Conservation (phyloP, 2,113 vertebrate species). For the Sinocyclocheilus rhinocerous region DNA sequence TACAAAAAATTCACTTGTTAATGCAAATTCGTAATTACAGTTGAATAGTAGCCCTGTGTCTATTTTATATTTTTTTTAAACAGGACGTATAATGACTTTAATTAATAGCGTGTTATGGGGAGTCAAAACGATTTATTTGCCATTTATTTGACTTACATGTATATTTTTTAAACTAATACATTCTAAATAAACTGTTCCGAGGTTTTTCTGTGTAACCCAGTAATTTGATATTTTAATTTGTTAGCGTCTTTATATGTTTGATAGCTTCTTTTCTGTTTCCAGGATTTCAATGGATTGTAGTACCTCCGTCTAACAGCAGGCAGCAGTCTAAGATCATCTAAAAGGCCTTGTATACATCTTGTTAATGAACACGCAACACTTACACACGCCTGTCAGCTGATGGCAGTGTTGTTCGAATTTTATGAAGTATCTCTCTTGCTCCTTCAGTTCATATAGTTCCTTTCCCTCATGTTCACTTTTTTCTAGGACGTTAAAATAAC, state of each 20-base stretch:
- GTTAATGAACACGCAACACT: not conserved
- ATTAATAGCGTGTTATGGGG: not conserved
- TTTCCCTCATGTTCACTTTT: not conserved
- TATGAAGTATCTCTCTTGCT: not conserved
- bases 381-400: not conserved
- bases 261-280: not conserved
- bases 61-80: not conserved
- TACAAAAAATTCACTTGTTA: too few relatives aligned
- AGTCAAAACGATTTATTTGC: not conserved
- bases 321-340: conserved; percentile 13
- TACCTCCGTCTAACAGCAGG: conserved; percentile 6
- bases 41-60: too few relatives aligned
- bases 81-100: not conserved
- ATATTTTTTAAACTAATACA: too few relatives aligned
- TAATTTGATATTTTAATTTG: too few relatives aligned
- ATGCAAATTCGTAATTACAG: too few relatives aligned
- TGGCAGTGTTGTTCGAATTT: conserved; percentile 51
- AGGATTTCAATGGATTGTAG: not conserved
- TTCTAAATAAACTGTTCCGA: too few relatives aligned
- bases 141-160: not conserved
- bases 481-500: not conserved
- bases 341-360: not conserved
- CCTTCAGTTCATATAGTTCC: not conserved
- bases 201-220: too few relatives aligned
- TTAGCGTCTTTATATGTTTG: not conserved